Percentiles rank a stretch among this genome's conserved stretches.
phyloP scores from a whole-genome alignment of 2,113 vertebrate species.

The Anseranas semipalmata region DNA sequence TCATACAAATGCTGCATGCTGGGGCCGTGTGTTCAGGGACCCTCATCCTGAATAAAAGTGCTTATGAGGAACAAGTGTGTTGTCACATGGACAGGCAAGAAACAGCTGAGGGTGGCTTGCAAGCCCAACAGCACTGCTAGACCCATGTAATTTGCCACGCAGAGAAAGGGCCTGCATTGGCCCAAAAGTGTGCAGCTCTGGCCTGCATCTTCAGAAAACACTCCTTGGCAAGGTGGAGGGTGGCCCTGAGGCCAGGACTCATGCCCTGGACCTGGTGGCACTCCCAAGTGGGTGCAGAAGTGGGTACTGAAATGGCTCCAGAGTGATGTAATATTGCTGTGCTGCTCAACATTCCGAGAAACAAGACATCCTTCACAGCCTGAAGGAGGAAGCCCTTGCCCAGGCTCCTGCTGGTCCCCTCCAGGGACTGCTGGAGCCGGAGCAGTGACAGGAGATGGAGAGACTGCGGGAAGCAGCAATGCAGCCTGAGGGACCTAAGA shows the following conservation, averaged over 20 bases:
- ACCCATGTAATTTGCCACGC: not conserved
- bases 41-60: not conserved
- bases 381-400: not conserved
- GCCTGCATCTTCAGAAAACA: not conserved
- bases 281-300: not conserved
- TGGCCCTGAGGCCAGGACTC: not conserved
- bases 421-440: not conserved
- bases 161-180: not conserved
- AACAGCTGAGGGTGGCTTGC: not conserved
- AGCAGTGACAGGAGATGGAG: not conserved
- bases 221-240: not conserved
- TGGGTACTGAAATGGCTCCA: not conserved
- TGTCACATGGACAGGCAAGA: fast-evolving
- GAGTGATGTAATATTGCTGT: not conserved
- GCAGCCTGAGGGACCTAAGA: not conserved
- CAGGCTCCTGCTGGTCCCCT: not conserved
- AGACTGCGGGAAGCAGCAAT: not conserved
- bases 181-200: not conserved
- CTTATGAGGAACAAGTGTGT: not conserved
- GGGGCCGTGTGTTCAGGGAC: fast-evolving
- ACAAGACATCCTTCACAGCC: not conserved
- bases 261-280: not conserved
- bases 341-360: not conserved
- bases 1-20: not conserved
- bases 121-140: not conserved